Evolutionary conservation across 2,797 vertebrate genomes (phyloP).

Genomic region (Ctenopoma kingsleyae): DNA sequence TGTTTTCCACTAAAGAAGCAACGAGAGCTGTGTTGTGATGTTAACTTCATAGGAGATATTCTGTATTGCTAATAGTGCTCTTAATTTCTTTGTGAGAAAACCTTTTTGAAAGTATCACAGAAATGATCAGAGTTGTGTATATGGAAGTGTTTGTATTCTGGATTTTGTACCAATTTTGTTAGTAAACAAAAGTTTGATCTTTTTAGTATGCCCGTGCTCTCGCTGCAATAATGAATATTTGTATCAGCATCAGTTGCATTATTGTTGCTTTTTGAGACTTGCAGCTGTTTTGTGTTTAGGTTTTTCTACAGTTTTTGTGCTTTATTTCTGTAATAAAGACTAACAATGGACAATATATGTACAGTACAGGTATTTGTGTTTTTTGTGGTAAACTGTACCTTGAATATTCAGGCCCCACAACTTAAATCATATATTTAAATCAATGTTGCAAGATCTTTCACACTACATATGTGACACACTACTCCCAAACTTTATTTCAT

Average conservation of each 20-base stretch:
- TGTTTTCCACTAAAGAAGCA: conserved; percentile 48
- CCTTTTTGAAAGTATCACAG: conserved; percentile 55
- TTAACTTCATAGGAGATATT: conserved; percentile 57
- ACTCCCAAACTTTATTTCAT: background rate
- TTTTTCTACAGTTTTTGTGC: conserved; percentile 86
- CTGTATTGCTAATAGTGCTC: conserved; percentile 77
- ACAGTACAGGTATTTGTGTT: conserved; percentile 28
- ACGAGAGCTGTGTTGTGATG: conserved; percentile 54
- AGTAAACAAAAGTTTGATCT: conserved; percentile 74
- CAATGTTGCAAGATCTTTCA: background rate
- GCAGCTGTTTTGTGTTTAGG: conserved; percentile 82
- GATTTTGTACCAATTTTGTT: conserved; percentile 84
- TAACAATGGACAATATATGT: conserved; percentile 64
- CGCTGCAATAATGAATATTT: conserved; percentile 88
- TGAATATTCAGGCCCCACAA: background rate
- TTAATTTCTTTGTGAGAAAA: conserved; percentile 69
- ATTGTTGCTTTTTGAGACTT: conserved; percentile 83
- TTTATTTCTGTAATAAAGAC: conserved; percentile 87
- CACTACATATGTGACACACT: background rate
- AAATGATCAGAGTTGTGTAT: conserved; percentile 72
- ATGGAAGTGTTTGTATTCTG: conserved; percentile 83
- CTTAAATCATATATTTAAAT: background rate
- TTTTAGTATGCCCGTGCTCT: conserved; percentile 85
- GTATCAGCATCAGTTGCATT: conserved; percentile 82
- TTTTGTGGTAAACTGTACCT: background rate